Evolutionary conservation across 2,113 vertebrate species (phyloP), one percentile per base, ranked within the genome.

Genomic region (Ceyx melanurus): DNA sequence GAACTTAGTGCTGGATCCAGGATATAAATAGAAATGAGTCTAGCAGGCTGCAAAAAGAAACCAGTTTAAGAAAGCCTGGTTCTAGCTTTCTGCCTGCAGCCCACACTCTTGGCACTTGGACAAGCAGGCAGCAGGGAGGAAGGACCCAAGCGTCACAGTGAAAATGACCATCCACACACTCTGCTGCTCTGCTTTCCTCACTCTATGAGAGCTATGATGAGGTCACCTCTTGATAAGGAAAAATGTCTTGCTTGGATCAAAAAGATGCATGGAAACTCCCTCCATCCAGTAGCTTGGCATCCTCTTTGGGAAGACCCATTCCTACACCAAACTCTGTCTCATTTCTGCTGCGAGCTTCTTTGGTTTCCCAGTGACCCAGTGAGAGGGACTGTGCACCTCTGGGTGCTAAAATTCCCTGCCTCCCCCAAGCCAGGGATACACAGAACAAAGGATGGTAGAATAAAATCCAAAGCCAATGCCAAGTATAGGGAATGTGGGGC

Each of bases 91-190:
- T 66, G 23, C 60, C 70, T 43, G 3, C 67, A 90, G 72, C 60
- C 42, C 57, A 83, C 0, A 0, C n/a, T 73, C 15, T 58, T 88
- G 79, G 71, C 67, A 73, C 10, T 29, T 0, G 0, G 35, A 65
- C 79, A 82, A 61, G 86, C 28, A 25, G 72, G 22, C 9, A 2
- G 19, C 3, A 37, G 10, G 40, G 46, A 90, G 61, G 60, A 81
- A 70, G 48, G 68, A 50, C 37, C 17, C 0, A 0, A 57, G 64
- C 1, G 0, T 74, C 56, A 62, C 2, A 0, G 2, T 19, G 62
- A 82, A 66, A 0, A 1, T 35, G 46, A 85, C 57, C 72, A 17
- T 13, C 57, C 72, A 13, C 11, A 37, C 2, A 0, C 50, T 31
- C 56, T 40, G 35, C 6, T 0, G 0, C 65, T 65, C 18, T 65